Conservation (phyloP, 2,797 vertebrate genomes). For the Argentina silus region DNA sequence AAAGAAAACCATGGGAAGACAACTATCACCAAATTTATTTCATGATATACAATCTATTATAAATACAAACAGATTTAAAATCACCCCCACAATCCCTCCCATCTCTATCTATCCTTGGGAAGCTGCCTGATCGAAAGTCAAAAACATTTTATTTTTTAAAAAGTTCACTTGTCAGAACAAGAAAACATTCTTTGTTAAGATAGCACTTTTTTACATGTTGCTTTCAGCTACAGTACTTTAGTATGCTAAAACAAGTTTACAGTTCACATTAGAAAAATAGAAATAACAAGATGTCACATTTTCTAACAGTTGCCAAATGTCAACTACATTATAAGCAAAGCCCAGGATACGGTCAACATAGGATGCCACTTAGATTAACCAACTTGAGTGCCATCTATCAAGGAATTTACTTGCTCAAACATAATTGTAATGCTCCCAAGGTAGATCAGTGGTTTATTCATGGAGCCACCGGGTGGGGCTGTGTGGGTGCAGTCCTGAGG, state of each 20-base stretch:
- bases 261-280: conserved; percentile 73
- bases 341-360: not conserved
- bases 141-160: conserved; percentile 17
- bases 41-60: conserved; percentile 71
- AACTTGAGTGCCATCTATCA: not conserved
- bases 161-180: not conserved
- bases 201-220: conserved; percentile 59
- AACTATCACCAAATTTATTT: conserved; percentile 72
- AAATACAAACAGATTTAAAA: conserved; percentile 74
- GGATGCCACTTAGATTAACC: not conserved
- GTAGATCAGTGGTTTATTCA: conserved; percentile 36
- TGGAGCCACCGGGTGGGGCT: conserved; percentile 55
- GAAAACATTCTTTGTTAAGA: conserved; percentile 53
- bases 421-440: conserved; percentile 21
- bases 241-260: conserved; percentile 54
- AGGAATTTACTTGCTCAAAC: conserved; percentile 18
- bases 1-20: conserved; percentile 7
- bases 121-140: conserved; percentile 65
- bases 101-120: conserved; percentile 56
- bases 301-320: conserved; percentile 26
- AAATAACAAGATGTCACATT: conserved; percentile 60
- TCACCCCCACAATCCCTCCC: conserved; percentile 73
- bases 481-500: conserved; percentile 75
- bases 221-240: conserved; percentile 47
- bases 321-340: conserved; percentile 21